Evolutionary conservation across 2,888 invertebrate genomes (phyloP), one percentile per base, ranked within the genome.

Genomic region (Heterodera filipjevi): DNA sequence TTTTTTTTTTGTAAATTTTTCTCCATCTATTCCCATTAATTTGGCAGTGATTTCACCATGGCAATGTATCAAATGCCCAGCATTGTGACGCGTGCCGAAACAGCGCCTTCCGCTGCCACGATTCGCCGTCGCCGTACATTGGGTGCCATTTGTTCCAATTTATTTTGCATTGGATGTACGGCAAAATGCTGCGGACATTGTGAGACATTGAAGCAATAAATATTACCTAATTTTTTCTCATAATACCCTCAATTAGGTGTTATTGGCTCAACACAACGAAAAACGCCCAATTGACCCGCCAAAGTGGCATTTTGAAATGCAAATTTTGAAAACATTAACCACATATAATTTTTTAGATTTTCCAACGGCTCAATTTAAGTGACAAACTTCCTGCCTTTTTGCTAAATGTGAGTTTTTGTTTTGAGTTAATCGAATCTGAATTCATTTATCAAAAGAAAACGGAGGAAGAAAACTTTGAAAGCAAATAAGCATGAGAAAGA

Each of bases 61-160:
- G 84, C 86, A 59, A 85, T 88, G 84, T 88, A 88, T 84, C 86
- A 88, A 81, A 81, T 86, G 85, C 86, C 85, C 0, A 85, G 86
- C 66, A 82, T 84, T 12, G 84, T 89, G 22, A 86, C 88, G 0
- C 79, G 85, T 33, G 87, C 87, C 76, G 87, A 85, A 44, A 82
- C 87, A 5, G 81, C 84, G 14, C 73, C 86, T n/a, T 84, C 83
- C 33, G 81, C 39, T 39, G 6, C 81, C 44, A 87, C 82, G 39
- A 49, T 49, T 49, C 33, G 16, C 22, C 44, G 44, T 49, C 77
- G 70, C 80, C 39, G 73, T 81, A 53, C 79, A 73, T 35, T 44
- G 73, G 73, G n/a, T 59, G 73, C 14, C 85, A 85, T 72, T 66
- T 84, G 49, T 75, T 35, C 85, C 85, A 32, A 77, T 85, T 76